A percentile compares a stretch with the other conserved stretches of the same genome.
These are phyloP conservation scores for Gobius niger DNA, from an alignment of 2,113 vertebrate genomes.

Conservation along the genomic window DNA sequence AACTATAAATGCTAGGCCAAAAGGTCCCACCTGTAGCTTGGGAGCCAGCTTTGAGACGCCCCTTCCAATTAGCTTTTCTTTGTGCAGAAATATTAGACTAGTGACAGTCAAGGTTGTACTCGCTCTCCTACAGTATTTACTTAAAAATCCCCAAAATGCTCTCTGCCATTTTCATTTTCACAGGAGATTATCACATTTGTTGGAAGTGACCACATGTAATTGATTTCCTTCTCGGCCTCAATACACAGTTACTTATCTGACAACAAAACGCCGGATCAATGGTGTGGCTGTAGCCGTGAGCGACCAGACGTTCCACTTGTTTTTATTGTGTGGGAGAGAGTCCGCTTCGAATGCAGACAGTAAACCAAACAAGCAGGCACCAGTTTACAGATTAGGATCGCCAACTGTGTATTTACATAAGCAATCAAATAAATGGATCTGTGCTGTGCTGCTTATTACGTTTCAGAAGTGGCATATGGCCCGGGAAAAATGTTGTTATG, in stretches of 20 bases:
- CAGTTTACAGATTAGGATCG: constrained; percentile 12
- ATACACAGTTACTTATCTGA: constrained; percentile 30
- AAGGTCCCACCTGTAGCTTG: too few species aligned
- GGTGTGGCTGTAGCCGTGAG: neutral
- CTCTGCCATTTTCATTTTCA: too few species aligned
- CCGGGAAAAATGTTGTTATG: constrained; percentile 14
- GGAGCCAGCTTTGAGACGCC: too few species aligned
- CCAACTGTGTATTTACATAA: neutral
- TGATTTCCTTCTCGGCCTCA: constrained; percentile 3
- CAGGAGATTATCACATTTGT: too few species aligned
- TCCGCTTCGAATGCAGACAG: constrained; percentile 14
- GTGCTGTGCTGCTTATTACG: constrained; percentile 5
- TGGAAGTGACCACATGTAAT: neutral
- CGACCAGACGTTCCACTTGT: constrained; percentile 8
- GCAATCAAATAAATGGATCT: constrained; percentile 9
- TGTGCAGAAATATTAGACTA: too few species aligned
- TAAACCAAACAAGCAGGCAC: constrained; percentile 31
- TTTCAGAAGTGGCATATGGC: constrained; percentile 22
- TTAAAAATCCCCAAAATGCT: too few species aligned
- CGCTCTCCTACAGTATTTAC: too few species aligned
- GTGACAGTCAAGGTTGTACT: too few species aligned
- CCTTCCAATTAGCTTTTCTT: too few species aligned
- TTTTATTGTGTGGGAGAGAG: constrained; percentile 20
- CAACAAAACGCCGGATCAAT: constrained; percentile 42
- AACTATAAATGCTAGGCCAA: too few species aligned